Evolutionary conservation across 2,888 invertebrate species (phyloP), one percentile per base, ranked within the genome.

Genomic region (Prosopocoilus inquinatus): DNA sequence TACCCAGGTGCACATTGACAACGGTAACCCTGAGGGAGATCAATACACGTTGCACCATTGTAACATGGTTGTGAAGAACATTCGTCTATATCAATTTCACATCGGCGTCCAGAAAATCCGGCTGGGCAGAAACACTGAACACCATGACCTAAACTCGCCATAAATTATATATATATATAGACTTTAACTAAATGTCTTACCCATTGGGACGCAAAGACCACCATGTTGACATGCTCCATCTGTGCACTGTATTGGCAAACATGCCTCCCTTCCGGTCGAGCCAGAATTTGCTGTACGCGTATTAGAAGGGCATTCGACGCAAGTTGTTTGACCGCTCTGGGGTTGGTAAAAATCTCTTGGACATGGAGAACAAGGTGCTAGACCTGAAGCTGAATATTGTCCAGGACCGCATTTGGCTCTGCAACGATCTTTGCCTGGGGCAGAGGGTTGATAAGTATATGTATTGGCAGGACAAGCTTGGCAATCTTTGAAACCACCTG

Each of bases 41-140:
- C 96, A 44, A 91, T 87, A 75, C 97, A 97, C 32, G 89, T 90
- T 15, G 92, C 97, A 5, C 91, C 90, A 70, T 97, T 96, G 73
- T 90, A 93, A 74, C 97, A 97, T 12, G 96, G 96, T 67, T 90
- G 90, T 5, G 95, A 95, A 4, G 90, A 88, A 73, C 97, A 97
- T 72, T 96, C 96, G 70, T 96, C 92, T 46, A 96, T 93, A 67
- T 97, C 97, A 59, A 93, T 85, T 79, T 97, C 96, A 76, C 96
- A 97, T 57, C 92, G 85, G 57, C 91, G 84, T 53, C 96, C 96
- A 0, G 94, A 93, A 78, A 95, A 96, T 50, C 95, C 95, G 68
- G 94, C 94, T 0, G 95, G 94, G 67, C 96, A 96, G 79, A 93
- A 91, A 73, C 96, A 96, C 73, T 93, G 93, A 43, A 94, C 83